Base-by-base conservation (phyloP, 2,113 vertebrate genomes). In the Eublepharis macularius region DNA sequence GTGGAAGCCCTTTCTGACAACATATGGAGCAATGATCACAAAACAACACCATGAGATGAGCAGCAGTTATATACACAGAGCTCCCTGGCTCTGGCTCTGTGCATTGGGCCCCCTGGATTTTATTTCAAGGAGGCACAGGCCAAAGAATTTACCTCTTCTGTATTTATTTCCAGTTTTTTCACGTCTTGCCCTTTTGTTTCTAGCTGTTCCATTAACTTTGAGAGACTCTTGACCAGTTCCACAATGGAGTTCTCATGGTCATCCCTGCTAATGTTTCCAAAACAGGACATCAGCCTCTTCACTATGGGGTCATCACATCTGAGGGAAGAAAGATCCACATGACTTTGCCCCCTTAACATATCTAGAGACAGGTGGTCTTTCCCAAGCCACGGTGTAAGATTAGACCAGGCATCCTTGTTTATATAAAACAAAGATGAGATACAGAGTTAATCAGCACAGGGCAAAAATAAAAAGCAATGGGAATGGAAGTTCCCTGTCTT, bases 241-340 rank as follows among this genome's bases (percentile, higher is more conserved):
- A 81, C 80, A 43, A 96, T 94, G 2, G 92, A 87, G 0, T 86
- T 81, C 85, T 94, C 88, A 1, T 92, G 94, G 84, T 97, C 92
- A 1, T 95, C 94, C 1, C 86, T 88, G 41, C 87, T 89, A 2
- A 80, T 90, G 82, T 84, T 95, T 26, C 96, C 95, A 6, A 96
- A 94, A 80, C 85, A 92, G 13, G 94, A 95, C 80, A 94, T 82
- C 49, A 97, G 91, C 89, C 94, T 97, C 86, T 92, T 96, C 89
- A 97, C 87, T 0, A 45, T 93, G 92, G 96, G 97, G 83, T 97
- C 96, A 63, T 98, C 97, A 51, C 97, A 98, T 75, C 98, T 99
- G 69, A 34, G 34, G 68, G 43, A 10, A 86, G 84, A 63, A 82
- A 39, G 17, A 32, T 12, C 47, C 24, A 39, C 26, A 10, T 86